Evolutionary conservation across 1,140 invertebrate species (phyloP).

Genomic region (Augochlora pura): DNA sequence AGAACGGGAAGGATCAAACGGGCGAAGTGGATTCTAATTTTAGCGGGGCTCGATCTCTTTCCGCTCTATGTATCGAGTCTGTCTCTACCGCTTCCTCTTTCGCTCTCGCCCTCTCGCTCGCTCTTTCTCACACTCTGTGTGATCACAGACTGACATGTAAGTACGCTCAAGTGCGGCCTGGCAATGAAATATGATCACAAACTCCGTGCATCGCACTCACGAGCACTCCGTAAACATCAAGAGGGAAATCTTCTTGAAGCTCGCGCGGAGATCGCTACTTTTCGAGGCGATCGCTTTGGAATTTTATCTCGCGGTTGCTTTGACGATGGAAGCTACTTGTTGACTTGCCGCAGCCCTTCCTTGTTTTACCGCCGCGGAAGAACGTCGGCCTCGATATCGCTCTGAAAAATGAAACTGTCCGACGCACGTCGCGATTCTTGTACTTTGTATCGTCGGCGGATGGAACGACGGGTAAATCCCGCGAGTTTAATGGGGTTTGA

Average conservation of each 20-base stretch:
- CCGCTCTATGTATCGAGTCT: constrained; percentile 31
- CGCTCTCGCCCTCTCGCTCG: too few species aligned
- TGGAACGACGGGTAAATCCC: too few species aligned
- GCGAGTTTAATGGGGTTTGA: too few species aligned
- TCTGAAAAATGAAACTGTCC: too few species aligned
- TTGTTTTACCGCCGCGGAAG: neutral
- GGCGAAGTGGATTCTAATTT: constrained; percentile 69
- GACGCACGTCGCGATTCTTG: too few species aligned
- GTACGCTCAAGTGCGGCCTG: constrained; percentile 44
- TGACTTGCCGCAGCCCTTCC: neutral
- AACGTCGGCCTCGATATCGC: neutral
- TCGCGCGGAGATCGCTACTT: neutral
- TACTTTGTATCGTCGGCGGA: too few species aligned
- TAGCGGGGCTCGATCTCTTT: constrained; percentile 55
- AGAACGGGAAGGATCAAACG: constrained; percentile 57
- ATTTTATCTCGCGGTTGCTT: neutral
- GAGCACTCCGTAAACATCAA: constrained; percentile 22
- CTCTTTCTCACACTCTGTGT: constrained; percentile 7
- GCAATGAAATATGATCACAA: constrained; percentile 51
- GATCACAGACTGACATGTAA: constrained; percentile 38
- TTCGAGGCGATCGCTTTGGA: neutral
- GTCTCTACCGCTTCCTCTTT: neutral
- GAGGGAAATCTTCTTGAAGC: neutral
- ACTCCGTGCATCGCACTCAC: neutral
- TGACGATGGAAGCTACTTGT: neutral